Conservation (phyloP, 1,140 invertebrate species). For the Zeugodacus cucurbitae region DNA sequence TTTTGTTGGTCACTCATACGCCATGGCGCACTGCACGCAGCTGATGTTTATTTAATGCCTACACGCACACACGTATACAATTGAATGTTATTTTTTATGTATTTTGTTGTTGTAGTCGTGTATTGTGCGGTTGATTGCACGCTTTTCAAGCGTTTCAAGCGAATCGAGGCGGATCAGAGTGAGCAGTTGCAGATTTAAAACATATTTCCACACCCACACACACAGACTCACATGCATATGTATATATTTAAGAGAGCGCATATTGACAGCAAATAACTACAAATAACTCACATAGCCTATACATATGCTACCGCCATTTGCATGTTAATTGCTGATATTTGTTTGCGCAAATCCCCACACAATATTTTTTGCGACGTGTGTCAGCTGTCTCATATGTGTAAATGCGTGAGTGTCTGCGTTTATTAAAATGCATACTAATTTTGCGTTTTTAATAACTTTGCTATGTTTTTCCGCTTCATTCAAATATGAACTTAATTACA, state of each 20-base stretch:
- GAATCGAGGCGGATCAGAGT: not conserved
- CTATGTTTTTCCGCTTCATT: not conserved
- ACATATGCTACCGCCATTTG: not conserved
- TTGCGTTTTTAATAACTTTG: not conserved
- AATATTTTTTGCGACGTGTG: not conserved
- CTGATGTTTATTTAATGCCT: not conserved
- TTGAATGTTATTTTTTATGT: no score
- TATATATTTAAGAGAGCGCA: no score
- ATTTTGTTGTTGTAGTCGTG: not conserved
- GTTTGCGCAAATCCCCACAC: not conserved
- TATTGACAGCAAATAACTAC: not conserved
- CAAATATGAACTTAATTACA: not conserved
- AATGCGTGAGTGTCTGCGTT: not conserved
- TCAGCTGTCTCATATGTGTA: not conserved
- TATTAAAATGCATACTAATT: not conserved
- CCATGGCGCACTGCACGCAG: not conserved
- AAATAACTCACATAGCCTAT: not conserved
- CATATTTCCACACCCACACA: not conserved
- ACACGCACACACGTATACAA: no score
- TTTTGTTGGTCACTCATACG: conserved; percentile 12
- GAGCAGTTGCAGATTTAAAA: not conserved
- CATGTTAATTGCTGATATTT: not conserved
- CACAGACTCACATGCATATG: not conserved
- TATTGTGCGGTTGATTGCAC: not conserved
- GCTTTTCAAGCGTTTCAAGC: not conserved